phyloP scores from a whole-genome alignment of 2,797 vertebrate species.

The Manis pentadactyla region DNA sequence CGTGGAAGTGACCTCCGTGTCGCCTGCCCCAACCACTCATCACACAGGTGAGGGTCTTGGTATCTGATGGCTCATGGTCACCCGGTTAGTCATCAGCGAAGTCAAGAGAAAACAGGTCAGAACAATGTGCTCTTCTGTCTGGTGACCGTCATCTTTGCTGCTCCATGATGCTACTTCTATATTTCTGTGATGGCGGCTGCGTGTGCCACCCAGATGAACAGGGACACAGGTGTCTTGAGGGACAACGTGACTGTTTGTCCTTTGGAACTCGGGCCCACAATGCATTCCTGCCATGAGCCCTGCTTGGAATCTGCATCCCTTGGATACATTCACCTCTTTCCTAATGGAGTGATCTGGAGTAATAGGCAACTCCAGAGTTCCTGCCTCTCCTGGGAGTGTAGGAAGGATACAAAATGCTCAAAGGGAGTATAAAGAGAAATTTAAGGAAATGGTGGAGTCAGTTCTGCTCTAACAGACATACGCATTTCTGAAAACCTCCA shows the following conservation, averaged over 20 bases:
- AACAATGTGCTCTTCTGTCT: neutral
- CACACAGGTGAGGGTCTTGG: neutral
- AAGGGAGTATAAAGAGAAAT: neutral
- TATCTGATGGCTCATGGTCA: too few species aligned
- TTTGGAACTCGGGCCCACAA: neutral
- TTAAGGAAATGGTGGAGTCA: rapidly evolving
- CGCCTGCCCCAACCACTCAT: rapidly evolving
- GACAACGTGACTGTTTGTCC: neutral
- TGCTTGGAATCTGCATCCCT: neutral
- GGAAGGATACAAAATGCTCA: neutral
- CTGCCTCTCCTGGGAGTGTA: too few species aligned
- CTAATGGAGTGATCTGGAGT: neutral
- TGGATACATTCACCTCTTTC: too few species aligned
- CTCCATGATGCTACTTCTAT: neutral
- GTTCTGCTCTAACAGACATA: neutral
- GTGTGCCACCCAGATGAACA: neutral
- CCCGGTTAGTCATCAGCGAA: neutral
- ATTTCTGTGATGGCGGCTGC: neutral
- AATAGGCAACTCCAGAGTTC: rapidly evolving
- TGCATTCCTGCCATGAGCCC: too few species aligned
- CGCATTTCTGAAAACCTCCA: neutral
- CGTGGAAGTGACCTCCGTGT: too few species aligned
- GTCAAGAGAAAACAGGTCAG: neutral
- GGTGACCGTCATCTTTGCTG: neutral
- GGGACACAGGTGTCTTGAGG: too few species aligned